Evolutionary conservation across 2,797 vertebrate genomes (phyloP).

Genomic region (Rhinichthys osculus): DNA sequence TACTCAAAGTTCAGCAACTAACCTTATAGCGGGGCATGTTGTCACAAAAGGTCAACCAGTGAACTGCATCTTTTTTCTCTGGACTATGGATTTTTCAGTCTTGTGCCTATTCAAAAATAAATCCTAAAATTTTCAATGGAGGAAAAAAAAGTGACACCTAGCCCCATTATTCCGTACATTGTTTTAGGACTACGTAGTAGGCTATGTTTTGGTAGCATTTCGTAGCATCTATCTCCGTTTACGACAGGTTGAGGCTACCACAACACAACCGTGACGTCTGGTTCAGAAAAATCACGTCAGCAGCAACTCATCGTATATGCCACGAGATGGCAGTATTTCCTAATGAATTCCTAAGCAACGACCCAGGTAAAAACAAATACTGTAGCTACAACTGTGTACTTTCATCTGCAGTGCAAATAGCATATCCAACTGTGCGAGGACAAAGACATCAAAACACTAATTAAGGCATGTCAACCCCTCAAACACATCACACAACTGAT

Average conservation of each 20-base stretch:
- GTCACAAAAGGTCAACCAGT: neutral
- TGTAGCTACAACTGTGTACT: neutral
- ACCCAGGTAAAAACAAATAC: neutral
- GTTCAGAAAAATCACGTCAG: neutral
- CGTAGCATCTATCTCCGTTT: neutral
- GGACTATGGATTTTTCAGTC: neutral
- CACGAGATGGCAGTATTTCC: neutral
- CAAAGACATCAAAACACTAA: neutral
- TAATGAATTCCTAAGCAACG: neutral
- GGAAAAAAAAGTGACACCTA: neutral
- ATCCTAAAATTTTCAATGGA: too few species aligned
- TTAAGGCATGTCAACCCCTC: neutral
- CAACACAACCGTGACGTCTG: neutral
- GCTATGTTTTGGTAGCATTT: neutral
- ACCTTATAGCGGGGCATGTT: neutral
- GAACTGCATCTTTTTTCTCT: neutral
- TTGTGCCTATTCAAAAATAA: neutral
- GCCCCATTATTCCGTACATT: neutral
- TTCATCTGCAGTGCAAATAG: neutral
- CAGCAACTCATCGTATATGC: neutral
- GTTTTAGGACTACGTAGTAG: neutral
- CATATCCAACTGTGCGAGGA: neutral
- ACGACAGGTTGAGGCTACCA: neutral
- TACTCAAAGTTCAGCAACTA: neutral
- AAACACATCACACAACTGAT: neutral